Evolutionary conservation across 2,113 vertebrate genomes (phyloP).

Genomic region (Microtus richardsoni): DNA sequence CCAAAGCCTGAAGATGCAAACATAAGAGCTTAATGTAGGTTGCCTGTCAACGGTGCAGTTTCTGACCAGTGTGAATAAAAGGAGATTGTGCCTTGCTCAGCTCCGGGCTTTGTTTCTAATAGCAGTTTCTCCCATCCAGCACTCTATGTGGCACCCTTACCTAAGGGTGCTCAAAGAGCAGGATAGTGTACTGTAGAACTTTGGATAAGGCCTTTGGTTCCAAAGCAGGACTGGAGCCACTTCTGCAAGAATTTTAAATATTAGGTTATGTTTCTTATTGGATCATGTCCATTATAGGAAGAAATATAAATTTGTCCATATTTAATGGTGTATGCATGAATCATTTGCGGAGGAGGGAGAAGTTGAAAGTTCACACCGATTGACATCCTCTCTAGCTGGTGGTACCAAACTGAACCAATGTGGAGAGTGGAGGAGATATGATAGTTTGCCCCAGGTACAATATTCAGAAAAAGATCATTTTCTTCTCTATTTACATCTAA

Average conservation of each 20-base stretch:
- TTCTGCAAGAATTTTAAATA: constrained; percentile 45
- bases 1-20: not conserved
- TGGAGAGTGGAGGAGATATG: not conserved
- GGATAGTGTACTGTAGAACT: not conserved
- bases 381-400: not conserved
- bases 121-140: not conserved
- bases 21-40: not conserved
- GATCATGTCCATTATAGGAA: not conserved
- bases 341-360: not conserved
- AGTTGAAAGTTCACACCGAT: not conserved
- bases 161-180: not conserved
- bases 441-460: constrained; percentile 40
- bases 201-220: constrained; percentile 31
- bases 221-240: constrained; percentile 10
- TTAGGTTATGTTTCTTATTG: constrained; percentile 9
- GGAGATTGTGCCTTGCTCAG: not conserved
- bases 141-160: not conserved
- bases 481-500: constrained; percentile 80
- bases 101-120: not conserved
- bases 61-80: constrained; percentile 22
- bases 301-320: not conserved
- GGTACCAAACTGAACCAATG: not conserved
- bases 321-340: not conserved
- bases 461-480: constrained; percentile 81
- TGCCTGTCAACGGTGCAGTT: constrained; percentile 18